Base-by-base conservation (phyloP, 1,140 invertebrate genomes). In the Araneus ventricosus region DNA sequence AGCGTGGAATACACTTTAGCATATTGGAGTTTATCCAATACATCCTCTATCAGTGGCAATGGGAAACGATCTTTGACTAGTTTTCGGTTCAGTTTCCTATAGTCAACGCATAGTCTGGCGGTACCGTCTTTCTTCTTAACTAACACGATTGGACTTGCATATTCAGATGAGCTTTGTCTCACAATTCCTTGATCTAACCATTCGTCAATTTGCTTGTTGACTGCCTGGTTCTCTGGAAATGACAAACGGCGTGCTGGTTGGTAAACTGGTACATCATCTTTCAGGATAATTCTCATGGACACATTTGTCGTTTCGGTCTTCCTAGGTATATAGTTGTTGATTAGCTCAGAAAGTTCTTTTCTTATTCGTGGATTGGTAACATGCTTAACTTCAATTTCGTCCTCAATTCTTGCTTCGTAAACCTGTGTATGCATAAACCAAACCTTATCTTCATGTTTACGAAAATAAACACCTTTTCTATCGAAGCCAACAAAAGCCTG, bases 1-100 rank as follows among this genome's bases (percentile, higher is more conserved):
- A 52, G 92, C 10, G 27, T 45, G 6, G 94, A 45, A n/a, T 94
- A 94, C 3, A 63, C 94, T 27, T 52, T 63, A 6, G 24, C 61
- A 24, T 70, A 7, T 4, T 70, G 67, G 0, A 70, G 4, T 70
- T 70, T 70, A 70, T 70, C 67, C 4, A 70, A 34, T 14, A 70
- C 27, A 30, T 70, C 30, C 14, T 70, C 30, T 27, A 70, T 70
- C 3, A 70, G 17, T 2, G 30, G 61, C 61, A 27, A 22, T 3
- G 61, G n/a, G n/a, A 63, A 63, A 22, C 61, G 59, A 61, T n/a
- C 59, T 10, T 30, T 70, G 63, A 70, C 63, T 27, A 70, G 27
- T 70, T 34, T 70, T 7, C 63, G n/a, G 10, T 70, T 70, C 1
- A 70, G 27, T 30, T 70, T 70, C 14, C 7, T 70, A 4, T 70